Evolutionary conservation across 35 echinoderm and acorn worm species (phyloP).

Genomic region (Apostichopus japonicus): DNA sequence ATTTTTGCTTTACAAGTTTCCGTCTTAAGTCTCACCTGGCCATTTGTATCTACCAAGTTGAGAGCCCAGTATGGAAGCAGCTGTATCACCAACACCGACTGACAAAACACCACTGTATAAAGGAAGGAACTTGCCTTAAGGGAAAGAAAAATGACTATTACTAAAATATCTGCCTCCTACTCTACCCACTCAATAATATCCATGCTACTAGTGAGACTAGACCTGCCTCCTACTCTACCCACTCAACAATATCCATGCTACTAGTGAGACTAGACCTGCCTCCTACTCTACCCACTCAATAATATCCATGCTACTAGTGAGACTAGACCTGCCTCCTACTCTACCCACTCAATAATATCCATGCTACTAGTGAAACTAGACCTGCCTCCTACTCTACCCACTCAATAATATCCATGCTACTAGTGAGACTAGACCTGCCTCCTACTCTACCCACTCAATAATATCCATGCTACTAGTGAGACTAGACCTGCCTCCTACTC

Average conservation of each 20-base stretch:
- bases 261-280: no score
- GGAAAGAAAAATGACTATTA: not conserved
- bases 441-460: no score
- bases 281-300: not conserved
- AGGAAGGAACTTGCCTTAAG: slow-evolving; percentile 60
- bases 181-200: no score
- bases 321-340: no score
- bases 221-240: not conserved
- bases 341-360: no score
- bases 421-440: no score
- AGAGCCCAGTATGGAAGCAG: slow-evolving; percentile 87
- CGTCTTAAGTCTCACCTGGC: slow-evolving; percentile 68
- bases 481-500: no score
- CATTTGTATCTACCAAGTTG: slow-evolving; percentile 72
- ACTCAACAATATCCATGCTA: not conserved
- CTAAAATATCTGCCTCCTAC: not conserved
- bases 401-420: no score
- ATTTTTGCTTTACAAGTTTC: no score
- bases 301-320: not conserved
- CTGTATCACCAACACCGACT: slow-evolving; percentile 91
- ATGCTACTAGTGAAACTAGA: no score
- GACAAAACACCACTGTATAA: slow-evolving; percentile 96
- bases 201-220: not conserved
- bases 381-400: no score
- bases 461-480: no score